Evolutionary conservation across 2,113 vertebrate species (phyloP), one percentile per base, ranked within the genome.

Genomic region (Oreocharis arfaki): DNA sequence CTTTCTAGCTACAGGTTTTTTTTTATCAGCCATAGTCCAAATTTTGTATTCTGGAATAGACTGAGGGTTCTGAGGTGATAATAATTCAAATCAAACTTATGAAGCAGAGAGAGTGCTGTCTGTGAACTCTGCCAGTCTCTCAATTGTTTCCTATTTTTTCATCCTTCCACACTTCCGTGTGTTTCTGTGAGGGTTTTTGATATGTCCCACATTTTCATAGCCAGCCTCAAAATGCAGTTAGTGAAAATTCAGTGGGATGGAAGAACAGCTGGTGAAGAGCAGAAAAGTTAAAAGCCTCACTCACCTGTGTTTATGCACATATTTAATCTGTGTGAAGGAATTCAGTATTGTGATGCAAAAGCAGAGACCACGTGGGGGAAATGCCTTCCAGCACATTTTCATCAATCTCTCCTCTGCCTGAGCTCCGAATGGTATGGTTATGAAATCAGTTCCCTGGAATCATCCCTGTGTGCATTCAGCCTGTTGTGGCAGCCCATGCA

Each of bases 41-140:
- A 92, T 97, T 97, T 96, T 57, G n/a, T 88, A 75, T 94, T 88
- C 85, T 92, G 60, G 52, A 39, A 59, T 52, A 74, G 46, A 53
- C 77, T 71, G 60, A 81, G 79, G 39, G 42, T 79, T 91, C 71
- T 82, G 39, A 42, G 39, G 47, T 89, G 80, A 83, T 78, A 82
- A 89, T 89, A 94, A 81, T 89, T 91, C 68, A 94, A 61, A 93
- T 93, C 60, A 91, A 91, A 74, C 32, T 73, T 71, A 70, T 11
- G 79, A 94, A 85, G 89, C 74, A 67, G 53, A 47, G 52, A 92
- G 28, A 87, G 13, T 50, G 41, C 22, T 33, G 84, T 92, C 81
- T 70, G 15, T 90, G 79, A 94, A 47, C 67, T 85, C 47, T 76
- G 21, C 10, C 70, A 81, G 8, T 47, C 37, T 65, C 35, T 85